Conservation (phyloP, 92 coral and sea anemone genomes). For the Phenganax subtilis region DNA sequence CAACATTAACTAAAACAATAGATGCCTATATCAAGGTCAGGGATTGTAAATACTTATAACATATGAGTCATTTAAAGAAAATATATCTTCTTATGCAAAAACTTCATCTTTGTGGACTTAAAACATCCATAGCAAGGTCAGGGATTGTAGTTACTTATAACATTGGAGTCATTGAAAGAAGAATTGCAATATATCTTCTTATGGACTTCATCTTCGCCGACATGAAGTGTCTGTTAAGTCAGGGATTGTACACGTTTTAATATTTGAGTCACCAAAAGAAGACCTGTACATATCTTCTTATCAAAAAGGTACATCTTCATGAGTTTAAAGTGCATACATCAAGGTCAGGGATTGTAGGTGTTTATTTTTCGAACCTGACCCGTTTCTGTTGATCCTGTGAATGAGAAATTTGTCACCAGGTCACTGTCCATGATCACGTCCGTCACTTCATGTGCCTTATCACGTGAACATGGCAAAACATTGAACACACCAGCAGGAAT, state of each 20-base stretch:
- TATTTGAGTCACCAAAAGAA: no score
- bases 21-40: neutral
- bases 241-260: no score
- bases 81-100: no score
- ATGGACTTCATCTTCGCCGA: no score
- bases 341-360: neutral
- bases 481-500: constrained; percentile 52
- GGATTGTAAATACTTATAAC: neutral
- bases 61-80: no score
- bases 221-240: no score
- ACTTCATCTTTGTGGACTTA: no score
- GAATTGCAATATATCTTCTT: no score
- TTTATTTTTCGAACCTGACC: constrained; percentile 33
- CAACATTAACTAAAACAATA: constrained; percentile 35
- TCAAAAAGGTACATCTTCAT: neutral
- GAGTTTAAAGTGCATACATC: neutral
- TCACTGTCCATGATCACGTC: constrained; percentile 47
- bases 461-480: constrained; percentile 42
- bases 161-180: no score
- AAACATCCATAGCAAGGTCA: no score
- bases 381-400: constrained; percentile 51
- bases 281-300: neutral
- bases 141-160: no score
- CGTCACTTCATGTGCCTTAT: constrained; percentile 37
- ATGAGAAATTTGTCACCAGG: constrained; percentile 44